Percentiles rank a stretch among this genome's conserved stretches.
Evolutionary conservation across 2,797 vertebrate species (phyloP).

Genomic region (Yasuhikotakia modesta): DNA sequence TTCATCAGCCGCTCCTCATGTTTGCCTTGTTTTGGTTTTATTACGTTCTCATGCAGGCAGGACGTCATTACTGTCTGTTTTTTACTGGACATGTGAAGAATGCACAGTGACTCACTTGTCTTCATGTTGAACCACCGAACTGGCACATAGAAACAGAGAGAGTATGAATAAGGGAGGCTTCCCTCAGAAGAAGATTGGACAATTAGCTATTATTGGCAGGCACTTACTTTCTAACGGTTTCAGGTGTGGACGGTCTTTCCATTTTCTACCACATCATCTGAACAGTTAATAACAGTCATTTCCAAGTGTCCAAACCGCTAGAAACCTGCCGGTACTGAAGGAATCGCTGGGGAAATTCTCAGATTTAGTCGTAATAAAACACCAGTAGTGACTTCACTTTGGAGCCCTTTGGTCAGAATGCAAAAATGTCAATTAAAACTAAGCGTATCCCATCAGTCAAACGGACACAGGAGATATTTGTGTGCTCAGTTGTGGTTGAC

Average conservation of each 20-base stretch:
- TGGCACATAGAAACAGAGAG: conserved; percentile 20
- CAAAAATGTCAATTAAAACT: conserved; percentile 56
- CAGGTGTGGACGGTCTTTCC: conserved; percentile 27
- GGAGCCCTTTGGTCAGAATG: conserved; percentile 48
- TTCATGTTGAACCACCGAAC: conserved; percentile 48
- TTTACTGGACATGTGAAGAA: conserved; percentile 48
- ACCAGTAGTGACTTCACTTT: conserved; percentile 35
- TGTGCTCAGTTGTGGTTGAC: conserved; percentile 75
- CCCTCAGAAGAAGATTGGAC: conserved; percentile 39
- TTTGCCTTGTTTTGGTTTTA: conserved; percentile 48
- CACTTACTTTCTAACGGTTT: conserved; percentile 43
- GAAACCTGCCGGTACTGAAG: conserved; percentile 31
- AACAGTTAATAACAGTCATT: conserved; percentile 46
- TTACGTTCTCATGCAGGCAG: conserved; percentile 50
- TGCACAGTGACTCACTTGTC: conserved; percentile 53
- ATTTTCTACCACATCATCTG: conserved; percentile 9
- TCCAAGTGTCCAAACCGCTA: conserved; percentile 14
- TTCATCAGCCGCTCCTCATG: neutral
- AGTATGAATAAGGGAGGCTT: conserved; percentile 28
- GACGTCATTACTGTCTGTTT: conserved; percentile 55
- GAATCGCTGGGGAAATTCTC: conserved; percentile 9
- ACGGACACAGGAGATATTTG: conserved; percentile 50
- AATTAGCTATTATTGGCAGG: conserved; percentile 48
- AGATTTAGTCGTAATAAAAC: conserved; percentile 48
- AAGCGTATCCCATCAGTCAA: conserved; percentile 67